Evolutionary conservation across 1,140 invertebrate species (phyloP).

Genomic region (Campodea augens): DNA sequence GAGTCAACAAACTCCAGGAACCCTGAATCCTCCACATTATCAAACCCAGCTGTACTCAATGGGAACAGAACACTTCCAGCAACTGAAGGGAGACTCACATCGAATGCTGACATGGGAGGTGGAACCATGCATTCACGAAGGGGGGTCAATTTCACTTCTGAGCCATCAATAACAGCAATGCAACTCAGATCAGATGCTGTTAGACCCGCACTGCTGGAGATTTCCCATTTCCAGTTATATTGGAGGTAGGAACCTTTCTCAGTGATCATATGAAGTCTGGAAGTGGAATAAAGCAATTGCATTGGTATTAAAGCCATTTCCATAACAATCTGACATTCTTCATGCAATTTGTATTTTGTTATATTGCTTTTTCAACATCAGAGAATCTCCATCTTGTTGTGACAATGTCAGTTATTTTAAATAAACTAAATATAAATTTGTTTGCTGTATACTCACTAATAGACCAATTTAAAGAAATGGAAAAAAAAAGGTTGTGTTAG

Average conservation of each 20-base stretch:
- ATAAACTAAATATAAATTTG: too few species aligned
- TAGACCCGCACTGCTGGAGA: constrained; percentile 32
- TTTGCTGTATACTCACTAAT: too few species aligned
- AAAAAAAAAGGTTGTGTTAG: too few species aligned
- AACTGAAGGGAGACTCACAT: constrained; percentile 30
- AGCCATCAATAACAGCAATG: constrained; percentile 59
- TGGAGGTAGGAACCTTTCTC: constrained; percentile 30
- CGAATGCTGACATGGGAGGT: constrained; percentile 56
- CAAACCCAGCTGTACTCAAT: constrained; percentile 20
- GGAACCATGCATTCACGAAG: constrained; percentile 53
- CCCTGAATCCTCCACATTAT: constrained; percentile 16
- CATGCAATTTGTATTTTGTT: too few species aligned
- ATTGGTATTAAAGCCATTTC: too few species aligned
- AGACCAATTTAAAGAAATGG: too few species aligned
- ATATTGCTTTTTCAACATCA: too few species aligned
- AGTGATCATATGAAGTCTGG: constrained; percentile 33
- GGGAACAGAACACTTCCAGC: constrained; percentile 41
- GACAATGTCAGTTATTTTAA: too few species aligned
- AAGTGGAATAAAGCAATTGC: too few species aligned
- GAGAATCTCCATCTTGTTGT: too few species aligned
- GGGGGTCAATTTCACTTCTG: constrained; percentile 44
- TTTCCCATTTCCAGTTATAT: constrained; percentile 40
- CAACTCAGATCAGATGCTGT: constrained; percentile 30
- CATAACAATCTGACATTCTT: too few species aligned
- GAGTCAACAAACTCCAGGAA: constrained; percentile 16